Percentiles rank a stretch among this genome's conserved stretches.
Evolutionary conservation across 1,140 invertebrate genomes (phyloP).

Genomic region (Phthorimaea operculella): DNA sequence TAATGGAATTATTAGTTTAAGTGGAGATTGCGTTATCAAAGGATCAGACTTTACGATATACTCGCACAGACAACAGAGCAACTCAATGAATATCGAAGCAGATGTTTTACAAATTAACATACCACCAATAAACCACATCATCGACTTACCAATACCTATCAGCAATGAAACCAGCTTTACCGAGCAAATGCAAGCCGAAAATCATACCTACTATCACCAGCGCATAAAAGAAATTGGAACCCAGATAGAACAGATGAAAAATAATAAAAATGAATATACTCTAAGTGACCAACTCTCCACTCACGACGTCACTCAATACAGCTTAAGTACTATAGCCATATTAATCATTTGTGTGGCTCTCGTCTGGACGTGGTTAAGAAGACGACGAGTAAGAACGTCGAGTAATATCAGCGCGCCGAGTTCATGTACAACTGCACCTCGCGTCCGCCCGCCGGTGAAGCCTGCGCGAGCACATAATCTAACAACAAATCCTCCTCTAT

Average conservation of each 20-base stretch:
- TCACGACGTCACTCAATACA: not conserved
- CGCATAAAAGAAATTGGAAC: not conserved
- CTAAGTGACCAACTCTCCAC: not conserved
- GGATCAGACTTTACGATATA: not conserved
- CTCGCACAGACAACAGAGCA: not conserved
- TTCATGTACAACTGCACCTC: not conserved
- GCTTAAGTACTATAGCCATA: not conserved
- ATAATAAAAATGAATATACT: not conserved
- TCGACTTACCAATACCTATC: not conserved
- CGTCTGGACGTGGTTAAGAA: not conserved
- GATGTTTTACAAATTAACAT: conserved; percentile 4
- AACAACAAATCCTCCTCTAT: not conserved
- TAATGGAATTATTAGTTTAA: not conserved
- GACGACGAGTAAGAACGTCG: not conserved
- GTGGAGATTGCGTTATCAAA: conserved; percentile 1
- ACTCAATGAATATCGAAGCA: not conserved
- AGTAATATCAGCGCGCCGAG: not conserved
- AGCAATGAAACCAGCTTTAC: not conserved
- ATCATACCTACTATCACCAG: not conserved
- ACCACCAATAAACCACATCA: conserved; percentile 6
- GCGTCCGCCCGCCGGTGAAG: not conserved
- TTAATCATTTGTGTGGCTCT: not conserved
- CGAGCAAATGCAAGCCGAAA: not conserved
- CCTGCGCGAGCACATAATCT: not conserved
- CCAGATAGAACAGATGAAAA: not conserved